Base-by-base conservation (phyloP, 2,888 invertebrate genomes). In the Eupithecia inturbata region DNA sequence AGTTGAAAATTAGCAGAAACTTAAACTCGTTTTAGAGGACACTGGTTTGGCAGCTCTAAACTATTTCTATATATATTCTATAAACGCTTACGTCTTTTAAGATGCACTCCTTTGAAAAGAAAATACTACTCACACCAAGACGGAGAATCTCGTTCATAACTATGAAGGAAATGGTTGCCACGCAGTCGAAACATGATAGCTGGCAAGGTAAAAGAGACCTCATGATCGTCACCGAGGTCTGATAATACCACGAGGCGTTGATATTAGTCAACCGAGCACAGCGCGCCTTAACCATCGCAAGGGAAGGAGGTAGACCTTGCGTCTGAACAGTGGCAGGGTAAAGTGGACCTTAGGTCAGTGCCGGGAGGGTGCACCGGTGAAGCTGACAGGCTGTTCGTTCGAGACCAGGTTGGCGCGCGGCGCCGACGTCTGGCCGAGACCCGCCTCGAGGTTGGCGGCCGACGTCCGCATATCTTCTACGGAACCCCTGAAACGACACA, bases 331-430 rank as follows among this genome's bases (percentile, higher is more conserved):
- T 67, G 31, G 45, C 71, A 71, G 45, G 36, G 60, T 60, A 71
- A 71, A 71, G 33, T 26, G 57, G 33, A 68, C 63, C 67, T 68
- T 74, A 68, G 53, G 72, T 91, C 90, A 91, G 83, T 89, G 84
- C 75, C 94, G 91, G 78, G 94, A 88, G 79, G 97, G 97, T 63
- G 87, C 95, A 83, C 95, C 96, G 81, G 97, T 96, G 90, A 97
- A 96, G 92, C 96, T 96, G 90, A 97, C 95, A 64, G 97, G 97
- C 91, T 97, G 97, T 87, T 97, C 97, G 95, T 97, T 97, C 87
- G 96, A 96, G 84, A 98, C 97, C 87, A 98, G 96, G 86, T 96
- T 96, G 84, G 97, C 96, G 84, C 96, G 96, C 91, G 96, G 96
- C 82, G 95, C 96, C 77, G 95, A 92, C 80, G 95, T 92, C 82